Base-by-base conservation (phyloP, 2,888 invertebrate species). In the Phaonia tiefii region DNA sequence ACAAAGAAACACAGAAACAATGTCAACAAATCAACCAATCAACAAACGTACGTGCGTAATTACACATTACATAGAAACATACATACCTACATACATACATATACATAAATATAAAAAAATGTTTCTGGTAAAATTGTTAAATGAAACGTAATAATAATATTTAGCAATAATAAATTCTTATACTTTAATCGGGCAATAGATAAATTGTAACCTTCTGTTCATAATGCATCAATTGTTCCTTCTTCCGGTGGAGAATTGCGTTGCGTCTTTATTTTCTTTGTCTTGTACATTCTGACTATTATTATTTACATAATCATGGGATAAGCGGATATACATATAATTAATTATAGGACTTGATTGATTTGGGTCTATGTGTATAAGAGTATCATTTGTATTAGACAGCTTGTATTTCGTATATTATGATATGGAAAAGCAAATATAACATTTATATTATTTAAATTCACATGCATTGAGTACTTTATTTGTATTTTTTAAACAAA, bases 401-500 rank as follows among this genome's bases (percentile, higher is more conserved):
- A 63, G 63, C 63, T 63, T 63, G 63, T 63, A 42, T 63, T 63
- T 63, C 63, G 42, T 63, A 63, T 42, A 63, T 63, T 63, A 63
- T 63, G 63, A 63, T 63, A 63, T 63, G 17, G n/a, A 63, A 63
- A 63, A 42, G 10, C 10, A 60, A 60, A 63, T 63, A 63, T 42
- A 63, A 63, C 13, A 39, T 22, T 63, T 63, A 37, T 63, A 63
- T 63, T 39, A 63, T 63, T 63, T 63, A 63, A 63, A 63, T 63
- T 39, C 20, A 54, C 5, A 56, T 13, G 42, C 39, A 63, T 31
- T 31, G 31, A 31, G 31, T 31, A 31, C 31, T n/a, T n/a, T n/a
- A n/a, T n/a, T n/a, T n/a, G n/a, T n/a, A n/a, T n/a, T n/a, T n/a
- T n/a, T n/a, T n/a, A n/a, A n/a, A n/a, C n/a, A n/a, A n/a, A n/a